phyloP scores from a whole-genome alignment of 2,797 vertebrate species.

The Hirundo rustica region DNA sequence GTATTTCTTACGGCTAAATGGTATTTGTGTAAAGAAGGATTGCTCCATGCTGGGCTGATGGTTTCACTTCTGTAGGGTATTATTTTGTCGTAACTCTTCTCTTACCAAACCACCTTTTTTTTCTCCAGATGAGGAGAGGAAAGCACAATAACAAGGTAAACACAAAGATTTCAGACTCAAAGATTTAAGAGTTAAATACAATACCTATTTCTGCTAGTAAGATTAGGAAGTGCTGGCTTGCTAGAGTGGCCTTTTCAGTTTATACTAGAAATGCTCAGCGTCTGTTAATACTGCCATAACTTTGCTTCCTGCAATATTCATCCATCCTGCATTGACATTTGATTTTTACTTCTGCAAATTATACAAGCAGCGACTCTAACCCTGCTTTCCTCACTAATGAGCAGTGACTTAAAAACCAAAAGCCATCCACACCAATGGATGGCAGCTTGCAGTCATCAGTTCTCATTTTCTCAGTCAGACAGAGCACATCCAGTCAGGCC shows the following conservation, averaged over 20 bases:
- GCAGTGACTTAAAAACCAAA: not conserved
- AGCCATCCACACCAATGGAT: not conserved
- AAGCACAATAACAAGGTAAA: not conserved
- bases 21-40: constrained; percentile 14
- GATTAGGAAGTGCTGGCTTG: not conserved
- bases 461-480: not conserved
- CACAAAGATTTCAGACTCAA: not conserved
- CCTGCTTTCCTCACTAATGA: not conserved
- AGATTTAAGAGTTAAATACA: not conserved
- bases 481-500: not conserved
- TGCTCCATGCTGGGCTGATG: not conserved
- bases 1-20: not conserved
- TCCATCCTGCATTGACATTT: not conserved
- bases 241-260: not conserved
- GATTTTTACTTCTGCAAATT: constrained; percentile 8
- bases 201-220: not conserved
- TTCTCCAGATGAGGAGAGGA: not conserved
- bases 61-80: not conserved
- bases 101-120: not conserved
- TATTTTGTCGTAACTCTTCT: not conserved
- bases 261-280: not conserved
- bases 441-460: not conserved
- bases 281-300: not conserved
- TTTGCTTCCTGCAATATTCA: not conserved
- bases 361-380: not conserved